phyloP scores from a whole-genome alignment of 2,888 invertebrate species.

The Acanthosoma haemorrhoidale region DNA sequence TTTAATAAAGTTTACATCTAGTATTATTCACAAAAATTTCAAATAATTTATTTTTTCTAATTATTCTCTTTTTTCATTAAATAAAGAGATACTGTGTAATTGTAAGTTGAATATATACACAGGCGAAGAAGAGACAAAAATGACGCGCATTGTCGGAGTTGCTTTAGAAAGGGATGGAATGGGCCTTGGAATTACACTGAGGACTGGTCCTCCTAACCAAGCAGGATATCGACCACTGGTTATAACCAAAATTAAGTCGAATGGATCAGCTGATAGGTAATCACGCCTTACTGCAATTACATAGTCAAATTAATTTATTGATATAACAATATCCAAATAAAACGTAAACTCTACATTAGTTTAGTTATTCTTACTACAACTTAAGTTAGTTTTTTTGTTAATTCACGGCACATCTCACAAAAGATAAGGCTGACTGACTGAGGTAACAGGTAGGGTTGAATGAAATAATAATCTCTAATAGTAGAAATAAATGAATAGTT shows the following conservation, averaged over 20 bases:
- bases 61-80: background rate
- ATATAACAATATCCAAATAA: too few species aligned
- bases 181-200: conserved; percentile 81
- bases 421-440: too few species aligned
- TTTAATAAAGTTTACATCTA: too few species aligned
- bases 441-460: too few species aligned
- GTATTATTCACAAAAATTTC: background rate
- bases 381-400: too few species aligned
- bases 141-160: conserved; percentile 41
- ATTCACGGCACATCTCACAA: too few species aligned
- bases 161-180: conserved; percentile 70
- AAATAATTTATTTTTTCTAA: background rate
- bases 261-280: conserved; percentile 78
- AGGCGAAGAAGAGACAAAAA: conserved; percentile 35
- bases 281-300: background rate
- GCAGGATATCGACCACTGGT: conserved; percentile 68
- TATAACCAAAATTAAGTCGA: conserved; percentile 81
- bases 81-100: background rate
- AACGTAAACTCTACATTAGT: too few species aligned
- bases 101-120: background rate
- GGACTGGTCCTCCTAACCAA: conserved; percentile 69
- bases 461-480: too few species aligned
- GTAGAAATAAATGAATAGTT: too few species aligned
- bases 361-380: too few species aligned
- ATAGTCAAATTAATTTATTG: too few species aligned